Percentiles rank a stretch among this genome's conserved stretches.
Conservation (phyloP, 2,888 invertebrate species). For the Phaonia tiefii region DNA sequence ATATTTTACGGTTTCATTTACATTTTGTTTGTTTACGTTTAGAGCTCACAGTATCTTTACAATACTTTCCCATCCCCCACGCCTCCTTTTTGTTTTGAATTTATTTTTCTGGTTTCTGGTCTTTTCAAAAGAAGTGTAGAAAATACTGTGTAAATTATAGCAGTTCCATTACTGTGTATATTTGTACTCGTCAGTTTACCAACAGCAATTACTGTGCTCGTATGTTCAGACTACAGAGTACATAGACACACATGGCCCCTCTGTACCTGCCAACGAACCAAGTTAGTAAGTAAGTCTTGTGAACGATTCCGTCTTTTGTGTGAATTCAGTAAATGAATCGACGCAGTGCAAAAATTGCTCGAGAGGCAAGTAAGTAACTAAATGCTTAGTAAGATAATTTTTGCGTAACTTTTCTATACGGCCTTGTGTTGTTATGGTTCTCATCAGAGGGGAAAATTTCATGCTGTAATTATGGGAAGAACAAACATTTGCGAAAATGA, state of each 20-base stretch:
- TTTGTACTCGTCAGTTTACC: neutral
- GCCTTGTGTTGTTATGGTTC: conserved; percentile 13
- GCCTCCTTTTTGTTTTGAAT: neutral
- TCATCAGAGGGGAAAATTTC: no score
- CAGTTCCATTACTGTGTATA: conserved; percentile 42
- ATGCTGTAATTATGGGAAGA: no score
- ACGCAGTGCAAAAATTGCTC: conserved; percentile 17
- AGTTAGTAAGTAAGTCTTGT: neutral
- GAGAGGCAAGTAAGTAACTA: neutral
- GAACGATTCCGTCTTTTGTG: conserved; percentile 12
- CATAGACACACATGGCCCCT: neutral
- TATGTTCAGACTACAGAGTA: neutral
- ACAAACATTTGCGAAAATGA: no score
- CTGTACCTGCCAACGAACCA: neutral
- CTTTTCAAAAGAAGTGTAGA: neutral
- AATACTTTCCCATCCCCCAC: conserved; percentile 32
- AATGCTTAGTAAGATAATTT: conserved; percentile 16
- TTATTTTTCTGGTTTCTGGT: neutral
- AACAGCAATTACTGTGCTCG: neutral
- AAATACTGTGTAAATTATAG: conserved; percentile 49
- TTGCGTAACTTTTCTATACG: conserved; percentile 22
- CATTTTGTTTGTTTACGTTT: neutral
- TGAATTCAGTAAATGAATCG: conserved; percentile 7
- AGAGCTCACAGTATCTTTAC: no score
- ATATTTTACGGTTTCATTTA: neutral